phyloP scores from a whole-genome alignment of 2,888 invertebrate genomes.

The Druceiella hillmani region DNA sequence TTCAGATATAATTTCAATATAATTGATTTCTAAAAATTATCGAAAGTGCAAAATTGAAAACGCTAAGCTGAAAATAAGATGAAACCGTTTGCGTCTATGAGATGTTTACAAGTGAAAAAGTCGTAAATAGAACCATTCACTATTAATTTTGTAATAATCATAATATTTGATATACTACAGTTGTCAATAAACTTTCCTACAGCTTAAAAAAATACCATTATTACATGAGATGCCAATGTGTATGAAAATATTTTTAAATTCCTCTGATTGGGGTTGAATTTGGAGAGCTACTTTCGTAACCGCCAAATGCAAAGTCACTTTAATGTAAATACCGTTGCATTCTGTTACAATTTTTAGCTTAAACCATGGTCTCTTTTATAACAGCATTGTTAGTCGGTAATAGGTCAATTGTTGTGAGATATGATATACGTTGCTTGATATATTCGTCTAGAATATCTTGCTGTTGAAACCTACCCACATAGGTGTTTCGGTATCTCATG shows the following conservation, averaged over 20 bases:
- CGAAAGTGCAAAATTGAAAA: constrained; percentile 23
- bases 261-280: constrained; percentile 18
- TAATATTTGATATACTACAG: constrained; percentile 20
- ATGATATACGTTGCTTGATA: constrained; percentile 20
- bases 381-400: constrained; percentile 24
- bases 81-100: constrained; percentile 22
- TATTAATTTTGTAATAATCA: constrained; percentile 22
- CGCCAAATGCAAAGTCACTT: constrained; percentile 23
- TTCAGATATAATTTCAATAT: constrained; percentile 10
- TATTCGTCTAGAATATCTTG: constrained; percentile 15
- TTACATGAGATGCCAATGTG: constrained; percentile 19
- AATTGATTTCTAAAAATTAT: constrained; percentile 17
- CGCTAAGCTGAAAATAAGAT: constrained; percentile 18
- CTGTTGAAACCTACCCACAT: constrained; percentile 26
- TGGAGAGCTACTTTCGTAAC: constrained; percentile 19
- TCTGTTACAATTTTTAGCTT: constrained; percentile 19
- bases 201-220: constrained; percentile 23
- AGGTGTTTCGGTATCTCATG: no score
- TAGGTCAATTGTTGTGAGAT: constrained; percentile 23
- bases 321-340: constrained; percentile 17
- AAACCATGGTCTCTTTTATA: constrained; percentile 22
- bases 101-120: constrained; percentile 24
- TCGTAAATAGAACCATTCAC: constrained; percentile 22
- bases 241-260: constrained; percentile 22
- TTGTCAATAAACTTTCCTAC: constrained; percentile 24